These are phyloP conservation scores for Kryphioiulus occultus DNA, from an alignment of 2,888 invertebrate genomes.

Conservation along the genomic window DNA sequence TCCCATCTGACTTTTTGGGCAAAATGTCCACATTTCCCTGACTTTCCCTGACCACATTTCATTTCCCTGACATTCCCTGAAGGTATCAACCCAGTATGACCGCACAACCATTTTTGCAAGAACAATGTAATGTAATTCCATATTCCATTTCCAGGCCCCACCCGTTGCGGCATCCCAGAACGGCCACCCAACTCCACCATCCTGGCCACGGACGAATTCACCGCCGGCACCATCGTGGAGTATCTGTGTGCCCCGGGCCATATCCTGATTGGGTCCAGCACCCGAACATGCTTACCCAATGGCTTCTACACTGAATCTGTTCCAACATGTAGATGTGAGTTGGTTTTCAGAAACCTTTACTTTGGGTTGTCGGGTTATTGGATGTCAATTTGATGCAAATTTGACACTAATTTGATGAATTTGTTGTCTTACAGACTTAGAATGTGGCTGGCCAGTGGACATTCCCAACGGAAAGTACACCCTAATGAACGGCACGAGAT, in stretches of 20 bases:
- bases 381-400: no score
- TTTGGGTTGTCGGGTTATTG: no score
- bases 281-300: slow-evolving; percentile 84
- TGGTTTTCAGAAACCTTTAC: background rate
- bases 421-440: slow-evolving; percentile 71
- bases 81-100: no score
- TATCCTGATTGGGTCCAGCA: slow-evolving; percentile 82
- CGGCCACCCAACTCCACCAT: slow-evolving; percentile 93
- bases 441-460: slow-evolving; percentile 88
- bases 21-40: no score
- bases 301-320: slow-evolving; percentile 94
- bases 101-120: no score
- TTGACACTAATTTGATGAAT: no score
- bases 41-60: no score
- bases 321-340: slow-evolving; percentile 90
- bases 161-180: slow-evolving; percentile 89
- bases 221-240: slow-evolving; percentile 83
- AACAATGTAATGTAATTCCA: no score
- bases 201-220: slow-evolving; percentile 79
- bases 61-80: no score
- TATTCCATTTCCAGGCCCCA: slow-evolving; percentile 72
- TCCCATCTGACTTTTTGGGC: no score
- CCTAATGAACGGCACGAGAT: slow-evolving; percentile 82
- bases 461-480: slow-evolving; percentile 82
- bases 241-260: slow-evolving; percentile 87